phyloP scores from a whole-genome alignment of 2,113 vertebrate genomes.

The Gulo gulo region DNA sequence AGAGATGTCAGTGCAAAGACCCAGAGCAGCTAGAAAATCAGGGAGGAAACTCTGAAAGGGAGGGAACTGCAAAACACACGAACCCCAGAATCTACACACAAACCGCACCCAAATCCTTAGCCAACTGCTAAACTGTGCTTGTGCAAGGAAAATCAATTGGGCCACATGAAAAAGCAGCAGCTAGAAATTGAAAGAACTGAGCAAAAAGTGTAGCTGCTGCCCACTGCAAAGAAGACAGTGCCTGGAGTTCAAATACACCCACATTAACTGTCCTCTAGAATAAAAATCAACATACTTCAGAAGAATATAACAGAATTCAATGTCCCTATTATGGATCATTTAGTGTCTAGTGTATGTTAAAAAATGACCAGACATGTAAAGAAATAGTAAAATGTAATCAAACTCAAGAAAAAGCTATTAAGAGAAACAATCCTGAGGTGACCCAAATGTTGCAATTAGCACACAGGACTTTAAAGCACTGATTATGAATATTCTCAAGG shows the following conservation, averaged over 20 bases:
- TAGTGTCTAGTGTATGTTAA: background rate
- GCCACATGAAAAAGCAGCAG: background rate
- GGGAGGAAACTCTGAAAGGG: background rate
- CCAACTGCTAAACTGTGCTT: background rate
- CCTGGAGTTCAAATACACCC: background rate
- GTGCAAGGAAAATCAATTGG: background rate
- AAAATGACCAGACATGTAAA: background rate
- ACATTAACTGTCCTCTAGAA: background rate
- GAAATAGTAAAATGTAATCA: background rate
- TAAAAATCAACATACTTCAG: conserved; percentile 14
- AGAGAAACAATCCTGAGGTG: background rate
- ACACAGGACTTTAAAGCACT: conserved; percentile 13
- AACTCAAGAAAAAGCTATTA: conserved; percentile 15
- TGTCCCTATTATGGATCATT: background rate
- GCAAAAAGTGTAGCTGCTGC: background rate
- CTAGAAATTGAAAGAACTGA: background rate
- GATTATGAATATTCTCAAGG: conserved; percentile 19
- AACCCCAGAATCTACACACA: background rate
- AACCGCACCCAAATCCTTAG: background rate
- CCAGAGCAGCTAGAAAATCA: background rate
- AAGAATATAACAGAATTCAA: background rate
- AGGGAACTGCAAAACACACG: background rate
- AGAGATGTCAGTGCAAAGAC: background rate
- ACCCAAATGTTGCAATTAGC: background rate
- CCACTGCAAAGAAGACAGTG: background rate